Conservation (phyloP, 1,140 invertebrate genomes). For the Atopsyche davidsoni region DNA sequence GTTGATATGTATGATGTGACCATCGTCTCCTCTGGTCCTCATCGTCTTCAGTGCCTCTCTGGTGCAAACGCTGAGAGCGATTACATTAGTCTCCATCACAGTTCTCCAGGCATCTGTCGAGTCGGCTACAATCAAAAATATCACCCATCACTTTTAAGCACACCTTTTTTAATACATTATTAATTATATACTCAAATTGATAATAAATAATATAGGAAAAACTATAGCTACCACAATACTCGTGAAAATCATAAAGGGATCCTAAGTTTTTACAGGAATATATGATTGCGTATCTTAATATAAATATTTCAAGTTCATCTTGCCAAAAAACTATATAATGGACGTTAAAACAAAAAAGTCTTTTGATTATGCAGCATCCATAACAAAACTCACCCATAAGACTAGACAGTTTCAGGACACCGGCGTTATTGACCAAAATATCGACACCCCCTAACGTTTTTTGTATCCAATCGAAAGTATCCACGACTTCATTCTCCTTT, state of each 20-base stretch:
- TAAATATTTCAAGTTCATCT: too few relatives aligned
- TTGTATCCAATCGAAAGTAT: conserved; percentile 55
- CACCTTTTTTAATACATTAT: too few relatives aligned
- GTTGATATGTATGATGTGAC: conserved; percentile 62
- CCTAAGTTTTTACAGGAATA: too few relatives aligned
- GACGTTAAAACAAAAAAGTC: too few relatives aligned
- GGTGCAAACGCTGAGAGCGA: conserved; percentile 51
- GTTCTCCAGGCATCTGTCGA: conserved; percentile 5
- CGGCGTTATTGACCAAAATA: conserved; percentile 65
- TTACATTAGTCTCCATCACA: conserved; percentile 47
- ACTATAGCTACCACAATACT: too few relatives aligned
- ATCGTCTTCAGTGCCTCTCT: conserved; percentile 53
- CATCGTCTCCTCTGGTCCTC: conserved; percentile 51
- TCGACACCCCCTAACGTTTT: conserved; percentile 54
- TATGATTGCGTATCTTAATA: too few relatives aligned
- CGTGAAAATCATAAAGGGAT: too few relatives aligned
- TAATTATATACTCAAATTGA: not conserved
- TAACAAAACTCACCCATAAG: too few relatives aligned
- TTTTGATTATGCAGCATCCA: too few relatives aligned
- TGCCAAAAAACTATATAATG: too few relatives aligned
- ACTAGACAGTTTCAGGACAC: conserved; percentile 28
- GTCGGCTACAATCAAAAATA: conserved; percentile 2
- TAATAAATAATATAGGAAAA: too few relatives aligned
- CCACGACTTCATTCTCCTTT: conserved; percentile 55
- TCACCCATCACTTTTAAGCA: too few relatives aligned